Evolutionary conservation across 2,797 vertebrate species (phyloP).

Genomic region (Oryzias sinensis): DNA sequence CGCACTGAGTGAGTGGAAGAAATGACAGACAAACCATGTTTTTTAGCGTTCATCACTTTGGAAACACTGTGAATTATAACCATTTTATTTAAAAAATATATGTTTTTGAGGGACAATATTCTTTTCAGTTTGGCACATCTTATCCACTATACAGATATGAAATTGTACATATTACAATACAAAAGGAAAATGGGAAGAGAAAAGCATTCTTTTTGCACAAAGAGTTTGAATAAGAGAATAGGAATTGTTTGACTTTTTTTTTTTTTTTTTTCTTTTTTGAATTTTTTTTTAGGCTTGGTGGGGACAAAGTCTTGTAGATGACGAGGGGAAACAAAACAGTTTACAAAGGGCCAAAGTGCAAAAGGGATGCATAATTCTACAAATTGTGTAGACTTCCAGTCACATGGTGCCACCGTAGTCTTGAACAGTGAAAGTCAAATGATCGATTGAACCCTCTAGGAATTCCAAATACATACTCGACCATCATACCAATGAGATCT

Average conservation of each 20-base stretch:
- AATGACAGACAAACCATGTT: conserved; percentile 53
- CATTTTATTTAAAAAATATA: conserved; percentile 88
- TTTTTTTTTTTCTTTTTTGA: conserved; percentile 33
- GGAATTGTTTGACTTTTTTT: conserved; percentile 48
- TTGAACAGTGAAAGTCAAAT: conserved; percentile 72
- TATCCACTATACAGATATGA: conserved; percentile 86
- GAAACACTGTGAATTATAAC: conserved; percentile 76
- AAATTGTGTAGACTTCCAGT: conserved; percentile 72
- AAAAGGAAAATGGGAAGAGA: conserved; percentile 78
- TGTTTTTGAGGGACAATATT: conserved; percentile 77
- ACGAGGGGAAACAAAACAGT: conserved; percentile 72
- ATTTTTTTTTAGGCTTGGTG: conserved; percentile 50
- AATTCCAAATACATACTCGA: conserved; percentile 49
- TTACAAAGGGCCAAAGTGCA: conserved; percentile 79
- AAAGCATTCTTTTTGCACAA: conserved; percentile 81
- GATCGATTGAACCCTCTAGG: conserved; percentile 50
- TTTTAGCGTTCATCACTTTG: conserved; percentile 58
- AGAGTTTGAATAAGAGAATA: conserved; percentile 64
- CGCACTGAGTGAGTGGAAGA: conserved; percentile 11
- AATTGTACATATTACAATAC: conserved; percentile 85
- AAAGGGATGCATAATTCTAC: conserved; percentile 77
- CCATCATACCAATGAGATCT: conserved; percentile 51
- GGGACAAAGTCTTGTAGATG: conserved; percentile 66
- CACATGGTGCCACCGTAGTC: conserved; percentile 67
- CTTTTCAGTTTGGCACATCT: conserved; percentile 80